Evolutionary conservation across 2,797 vertebrate species (phyloP).

Genomic region (Coregonus suidteri): DNA sequence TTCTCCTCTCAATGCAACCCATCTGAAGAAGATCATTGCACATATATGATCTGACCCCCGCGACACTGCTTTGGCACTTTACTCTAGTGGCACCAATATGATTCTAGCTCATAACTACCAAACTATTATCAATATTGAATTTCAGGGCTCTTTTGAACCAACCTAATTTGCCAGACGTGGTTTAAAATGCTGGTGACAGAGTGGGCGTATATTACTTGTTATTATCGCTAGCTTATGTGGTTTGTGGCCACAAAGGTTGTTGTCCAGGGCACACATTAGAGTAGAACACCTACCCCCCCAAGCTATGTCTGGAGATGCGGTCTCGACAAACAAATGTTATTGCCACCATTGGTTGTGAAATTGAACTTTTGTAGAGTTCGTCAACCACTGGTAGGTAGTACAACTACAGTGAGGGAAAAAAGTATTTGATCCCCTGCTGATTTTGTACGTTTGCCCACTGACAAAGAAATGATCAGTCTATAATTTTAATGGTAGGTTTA

Average conservation of each 20-base stretch:
- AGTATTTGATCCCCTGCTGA: no score
- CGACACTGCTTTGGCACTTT: background rate
- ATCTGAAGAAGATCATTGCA: no score
- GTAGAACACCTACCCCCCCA: background rate
- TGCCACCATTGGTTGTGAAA: background rate
- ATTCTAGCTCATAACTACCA: background rate
- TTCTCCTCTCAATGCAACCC: no score
- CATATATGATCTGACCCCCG: background rate
- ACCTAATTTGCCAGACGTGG: no score
- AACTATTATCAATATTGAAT: background rate
- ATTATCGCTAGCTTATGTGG: no score
- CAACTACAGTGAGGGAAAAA: no score
- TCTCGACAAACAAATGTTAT: conserved; percentile 1
- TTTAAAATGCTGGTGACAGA: background rate
- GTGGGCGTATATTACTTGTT: background rate
- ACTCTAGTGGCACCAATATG: background rate
- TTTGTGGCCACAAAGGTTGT: background rate
- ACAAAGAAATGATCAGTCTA: no score
- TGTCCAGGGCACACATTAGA: background rate
- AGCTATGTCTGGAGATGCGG: background rate
- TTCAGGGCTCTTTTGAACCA: no score
- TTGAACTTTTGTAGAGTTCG: background rate
- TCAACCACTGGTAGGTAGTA: no score
- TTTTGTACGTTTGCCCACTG: no score
- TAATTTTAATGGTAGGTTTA: no score